Evolutionary conservation across 2,113 vertebrate species (phyloP).

Genomic region (Rhinogobius similis): DNA sequence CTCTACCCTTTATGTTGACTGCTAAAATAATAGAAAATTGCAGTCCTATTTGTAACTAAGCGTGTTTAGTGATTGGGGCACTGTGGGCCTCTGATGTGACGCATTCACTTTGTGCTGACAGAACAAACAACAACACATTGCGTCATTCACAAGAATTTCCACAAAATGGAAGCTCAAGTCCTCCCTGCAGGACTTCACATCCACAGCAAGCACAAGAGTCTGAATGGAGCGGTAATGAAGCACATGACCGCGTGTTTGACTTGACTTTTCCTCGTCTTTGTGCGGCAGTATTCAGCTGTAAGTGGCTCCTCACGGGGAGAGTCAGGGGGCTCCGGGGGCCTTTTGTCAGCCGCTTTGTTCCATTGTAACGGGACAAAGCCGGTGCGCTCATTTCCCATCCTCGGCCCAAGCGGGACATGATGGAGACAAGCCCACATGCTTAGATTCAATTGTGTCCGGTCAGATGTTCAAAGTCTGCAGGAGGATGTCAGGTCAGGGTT

Average conservation of each 20-base stretch:
- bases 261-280: slow-evolving; percentile 9
- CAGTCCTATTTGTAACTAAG: no score
- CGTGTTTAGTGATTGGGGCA: no score
- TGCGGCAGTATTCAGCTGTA: slow-evolving; percentile 40
- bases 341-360: slow-evolving; percentile 59
- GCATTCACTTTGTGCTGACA: background rate
- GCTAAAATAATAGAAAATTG: no score
- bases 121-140: background rate
- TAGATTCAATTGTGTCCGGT: background rate
- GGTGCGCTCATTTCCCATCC: slow-evolving; percentile 47
- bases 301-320: slow-evolving; percentile 55
- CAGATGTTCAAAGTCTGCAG: background rate
- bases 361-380: slow-evolving; percentile 52
- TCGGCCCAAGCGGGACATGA: background rate
- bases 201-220: background rate
- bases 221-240: background rate
- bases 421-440: background rate
- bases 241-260: background rate
- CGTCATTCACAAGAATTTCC: background rate
- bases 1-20: no score
- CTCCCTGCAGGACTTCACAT: no score
- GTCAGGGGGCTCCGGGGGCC: slow-evolving; percentile 37
- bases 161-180: background rate
- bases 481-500: no score
- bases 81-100: background rate